These are phyloP conservation scores for Palythoa caribaeorum DNA, from an alignment of 92 coral and sea anemone species.

Conservation along the genomic window DNA sequence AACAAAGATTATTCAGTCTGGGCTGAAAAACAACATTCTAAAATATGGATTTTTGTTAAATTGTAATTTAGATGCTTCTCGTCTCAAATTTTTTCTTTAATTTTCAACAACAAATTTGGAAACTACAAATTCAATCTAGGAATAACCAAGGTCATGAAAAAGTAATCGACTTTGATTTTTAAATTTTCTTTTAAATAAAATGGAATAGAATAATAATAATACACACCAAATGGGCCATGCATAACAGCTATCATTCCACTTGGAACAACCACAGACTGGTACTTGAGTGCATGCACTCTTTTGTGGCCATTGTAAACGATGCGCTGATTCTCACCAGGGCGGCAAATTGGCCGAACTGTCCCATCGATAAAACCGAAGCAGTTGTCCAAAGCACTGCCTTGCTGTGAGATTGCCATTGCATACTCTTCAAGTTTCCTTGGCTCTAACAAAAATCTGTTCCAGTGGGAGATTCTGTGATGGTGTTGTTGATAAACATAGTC, in stretches of 20 bases:
- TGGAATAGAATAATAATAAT: constrained; percentile 3
- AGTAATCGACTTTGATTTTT: constrained; percentile 5
- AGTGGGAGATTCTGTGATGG: constrained; percentile 10
- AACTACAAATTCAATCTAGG: constrained; percentile 7
- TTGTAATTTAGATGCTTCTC: constrained; percentile 21
- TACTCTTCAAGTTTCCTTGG: constrained; percentile 31
- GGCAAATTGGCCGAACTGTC: constrained; percentile 10
- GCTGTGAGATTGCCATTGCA: constrained; percentile 22
- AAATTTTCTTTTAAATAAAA: background rate
- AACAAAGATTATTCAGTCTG: constrained; percentile 14
- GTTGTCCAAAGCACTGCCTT: constrained; percentile 22
- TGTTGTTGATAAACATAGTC: constrained; percentile 19
- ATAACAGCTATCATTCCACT: constrained; percentile 17
- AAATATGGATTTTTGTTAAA: background rate
- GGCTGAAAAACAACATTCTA: constrained; percentile 23
- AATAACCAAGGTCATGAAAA: constrained; percentile 21
- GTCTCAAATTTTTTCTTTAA: background rate
- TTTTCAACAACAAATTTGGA: constrained; percentile 6
- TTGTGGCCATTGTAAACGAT: background rate
- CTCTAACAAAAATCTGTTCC: constrained; percentile 22
- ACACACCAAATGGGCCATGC: constrained; percentile 11
- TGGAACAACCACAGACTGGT: constrained; percentile 1
- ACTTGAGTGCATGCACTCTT: constrained; percentile 25
- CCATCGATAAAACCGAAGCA: constrained; percentile 27
- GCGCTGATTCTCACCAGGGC: constrained; percentile 22